Evolutionary conservation across 2,888 invertebrate species (phyloP).

Genomic region (Timema podura): DNA sequence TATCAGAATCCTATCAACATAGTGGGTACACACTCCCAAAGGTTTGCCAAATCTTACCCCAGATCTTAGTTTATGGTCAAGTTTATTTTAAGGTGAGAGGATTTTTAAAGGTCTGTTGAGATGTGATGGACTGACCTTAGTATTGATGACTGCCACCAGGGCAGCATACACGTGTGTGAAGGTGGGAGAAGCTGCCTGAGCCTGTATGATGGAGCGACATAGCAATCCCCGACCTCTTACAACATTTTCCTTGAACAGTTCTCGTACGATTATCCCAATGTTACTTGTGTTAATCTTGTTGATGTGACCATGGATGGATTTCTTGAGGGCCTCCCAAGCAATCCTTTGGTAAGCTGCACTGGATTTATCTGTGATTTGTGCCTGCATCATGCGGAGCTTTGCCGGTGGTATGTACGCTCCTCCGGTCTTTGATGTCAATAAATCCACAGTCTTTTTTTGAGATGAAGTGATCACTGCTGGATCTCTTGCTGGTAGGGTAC

Average conservation of each 20-base stretch:
- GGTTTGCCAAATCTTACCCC: no score
- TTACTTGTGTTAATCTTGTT: constrained; percentile 97
- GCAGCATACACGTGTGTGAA: constrained; percentile 98
- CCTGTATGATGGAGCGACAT: constrained; percentile 90
- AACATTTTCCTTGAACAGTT: constrained; percentile 91
- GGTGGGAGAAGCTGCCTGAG: constrained; percentile 94
- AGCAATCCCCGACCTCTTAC: constrained; percentile 92
- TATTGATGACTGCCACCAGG: constrained; percentile 92
- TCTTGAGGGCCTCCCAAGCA: constrained; percentile 98
- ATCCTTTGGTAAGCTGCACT: constrained; percentile 92
- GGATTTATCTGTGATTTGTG: constrained; percentile 92
- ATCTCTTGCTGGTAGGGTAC: no score
- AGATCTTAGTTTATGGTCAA: no score
- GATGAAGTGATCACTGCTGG: constrained; percentile 17
- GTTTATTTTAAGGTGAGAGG: no score
- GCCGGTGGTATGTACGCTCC: constrained; percentile 99
- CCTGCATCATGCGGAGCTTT: constrained; percentile 90
- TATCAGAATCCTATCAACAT: no score
- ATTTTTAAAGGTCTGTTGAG: no score
- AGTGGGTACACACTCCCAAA: no score
- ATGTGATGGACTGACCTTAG: constrained; percentile 54
- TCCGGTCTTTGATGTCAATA: constrained; percentile 79
- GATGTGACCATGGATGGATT: constrained; percentile 95
- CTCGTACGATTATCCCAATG: constrained; percentile 84
- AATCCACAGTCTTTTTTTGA: constrained; percentile 51